Conservation (phyloP, 2,113 vertebrate genomes). For the Burhinus bistriatus region DNA sequence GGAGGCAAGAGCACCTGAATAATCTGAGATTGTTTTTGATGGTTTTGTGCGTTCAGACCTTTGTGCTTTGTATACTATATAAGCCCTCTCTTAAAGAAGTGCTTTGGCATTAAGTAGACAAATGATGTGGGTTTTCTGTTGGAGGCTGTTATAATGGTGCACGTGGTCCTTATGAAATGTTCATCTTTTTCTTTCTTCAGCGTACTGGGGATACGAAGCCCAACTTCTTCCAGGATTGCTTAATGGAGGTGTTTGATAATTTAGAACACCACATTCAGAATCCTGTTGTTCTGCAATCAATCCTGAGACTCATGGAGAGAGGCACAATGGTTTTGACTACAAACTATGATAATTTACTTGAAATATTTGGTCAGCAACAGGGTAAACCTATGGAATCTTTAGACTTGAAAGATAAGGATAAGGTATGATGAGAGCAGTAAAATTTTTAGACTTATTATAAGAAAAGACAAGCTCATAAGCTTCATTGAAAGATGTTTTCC, state of each 20-base stretch:
- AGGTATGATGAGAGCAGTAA: slow-evolving; percentile 43
- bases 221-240: slow-evolving; percentile 78
- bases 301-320: slow-evolving; percentile 73
- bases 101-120: neutral
- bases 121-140: neutral
- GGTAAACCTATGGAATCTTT: slow-evolving; percentile 75
- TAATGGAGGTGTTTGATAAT: slow-evolving; percentile 76
- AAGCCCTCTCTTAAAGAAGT: neutral
- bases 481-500: neutral
- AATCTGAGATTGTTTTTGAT: neutral
- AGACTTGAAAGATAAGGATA: slow-evolving; percentile 75
- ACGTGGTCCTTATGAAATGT: neutral
- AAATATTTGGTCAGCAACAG: slow-evolving; percentile 75
- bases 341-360: slow-evolving; percentile 77
- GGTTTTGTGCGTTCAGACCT: neutral
- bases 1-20: neutral
- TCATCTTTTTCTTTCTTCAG: neutral
- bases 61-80: neutral
- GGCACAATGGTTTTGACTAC: slow-evolving; percentile 76
- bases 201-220: slow-evolving; percentile 73
- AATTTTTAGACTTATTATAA: neutral
- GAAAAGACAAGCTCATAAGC: neutral
- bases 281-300: slow-evolving; percentile 64
- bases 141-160: neutral
- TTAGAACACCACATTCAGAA: slow-evolving; percentile 75